Conservation (phyloP, 2,113 vertebrate species). For the Cyanocitta stelleri region DNA sequence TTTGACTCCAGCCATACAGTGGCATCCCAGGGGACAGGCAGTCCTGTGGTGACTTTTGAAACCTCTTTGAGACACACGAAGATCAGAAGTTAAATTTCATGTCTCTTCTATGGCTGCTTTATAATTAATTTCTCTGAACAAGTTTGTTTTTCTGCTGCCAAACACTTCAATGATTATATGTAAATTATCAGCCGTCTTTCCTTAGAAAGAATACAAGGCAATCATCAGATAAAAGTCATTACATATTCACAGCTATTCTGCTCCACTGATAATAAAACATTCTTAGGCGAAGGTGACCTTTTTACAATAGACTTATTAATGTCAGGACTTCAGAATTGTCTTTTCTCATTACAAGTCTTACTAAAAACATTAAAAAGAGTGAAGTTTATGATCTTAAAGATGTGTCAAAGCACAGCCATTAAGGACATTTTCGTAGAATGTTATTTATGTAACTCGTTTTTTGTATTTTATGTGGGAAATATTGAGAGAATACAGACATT, state of each 20-base stretch:
- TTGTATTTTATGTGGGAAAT: background rate
- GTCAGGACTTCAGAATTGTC: slow-evolving; percentile 64
- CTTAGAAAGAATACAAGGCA: slow-evolving; percentile 56
- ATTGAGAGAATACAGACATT: background rate
- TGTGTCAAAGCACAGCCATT: slow-evolving; percentile 8
- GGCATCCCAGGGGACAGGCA: background rate
- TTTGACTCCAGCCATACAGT: rapidly evolving
- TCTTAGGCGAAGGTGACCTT: slow-evolving; percentile 76
- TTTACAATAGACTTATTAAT: slow-evolving; percentile 72
- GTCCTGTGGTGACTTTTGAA: background rate
- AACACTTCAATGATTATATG: background rate
- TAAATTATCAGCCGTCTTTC: slow-evolving; percentile 42
- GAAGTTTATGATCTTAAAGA: slow-evolving; percentile 56
- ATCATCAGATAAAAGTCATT: slow-evolving; percentile 72
- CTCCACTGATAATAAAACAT: slow-evolving; percentile 71
- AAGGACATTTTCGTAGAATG: background rate
- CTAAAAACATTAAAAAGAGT: slow-evolving; percentile 25
- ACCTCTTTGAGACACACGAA: background rate
- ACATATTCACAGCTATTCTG: slow-evolving; percentile 71
- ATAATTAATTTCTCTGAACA: slow-evolving; percentile 47
- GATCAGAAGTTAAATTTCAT: background rate
- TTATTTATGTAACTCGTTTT: background rate
- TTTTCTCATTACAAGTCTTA: slow-evolving; percentile 47
- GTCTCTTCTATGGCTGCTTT: background rate
- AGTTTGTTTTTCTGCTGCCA: slow-evolving; percentile 43